Base-by-base conservation (phyloP, 2,797 vertebrate genomes). In the Lacerta bilineata region DNA sequence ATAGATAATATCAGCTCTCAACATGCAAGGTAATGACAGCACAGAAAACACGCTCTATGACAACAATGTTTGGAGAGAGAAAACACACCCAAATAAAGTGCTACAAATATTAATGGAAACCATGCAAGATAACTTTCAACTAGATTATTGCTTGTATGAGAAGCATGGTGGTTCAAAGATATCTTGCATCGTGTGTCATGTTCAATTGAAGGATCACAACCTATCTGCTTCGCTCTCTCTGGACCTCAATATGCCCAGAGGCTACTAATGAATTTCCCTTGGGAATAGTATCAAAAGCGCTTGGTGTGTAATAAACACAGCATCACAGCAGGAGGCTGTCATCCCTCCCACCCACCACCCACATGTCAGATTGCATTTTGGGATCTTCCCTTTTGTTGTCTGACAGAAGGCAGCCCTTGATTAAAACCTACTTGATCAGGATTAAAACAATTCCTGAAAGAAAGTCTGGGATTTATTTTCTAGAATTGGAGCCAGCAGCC, bases 391-490 rank as follows among this genome's bases (percentile, higher is more conserved):
- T 87, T 85, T 81, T 81, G 61, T 84, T 83, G 61, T 80, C 83
- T 75, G 76, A 84, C 85, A 90, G 81, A 79, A 84, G 80, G 82
- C 81, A 87, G 55, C 41, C 68, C 76, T 85, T 88, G 78, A 90
- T 82, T 90, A 87, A 88, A 85, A 87, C 39, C 86, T 46, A 61
- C 71, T 85, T 85, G 61, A 90, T 88, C 46, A 88, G 83, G 86
- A 90, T 86, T 90, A 87, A 86, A 88, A 85, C 83, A 77, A 71
- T 84, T 83, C 83, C 76, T 88, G 55, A 90, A 88, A 85, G 75
- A 90, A 89, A 87, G 80, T 84, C 85, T 87, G 82, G 68, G 77
- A 88, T 85, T 81, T 81, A 90, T 90, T 88, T 90, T 46, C 78
- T 81, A 43, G 71, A 69, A 80, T 41, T 69, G 46, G 36, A 84